Evolutionary conservation across 2,113 vertebrate species (phyloP).

Genomic region (Myrmophylax atrothorax): DNA sequence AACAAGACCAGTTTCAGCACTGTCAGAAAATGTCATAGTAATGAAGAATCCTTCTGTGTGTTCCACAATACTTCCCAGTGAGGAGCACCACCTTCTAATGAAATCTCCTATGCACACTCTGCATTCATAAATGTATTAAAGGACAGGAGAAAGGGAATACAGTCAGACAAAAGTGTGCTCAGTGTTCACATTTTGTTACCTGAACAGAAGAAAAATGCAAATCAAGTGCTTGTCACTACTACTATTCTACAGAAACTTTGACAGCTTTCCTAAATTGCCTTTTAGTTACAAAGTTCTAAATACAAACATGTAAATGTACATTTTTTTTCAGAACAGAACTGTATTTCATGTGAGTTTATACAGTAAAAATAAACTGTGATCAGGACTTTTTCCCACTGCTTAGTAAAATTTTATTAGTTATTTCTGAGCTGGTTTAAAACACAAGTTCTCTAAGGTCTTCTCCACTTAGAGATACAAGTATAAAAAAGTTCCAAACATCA

Average conservation of each 20-base stretch:
- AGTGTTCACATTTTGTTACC: background rate
- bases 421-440: constrained; percentile 14
- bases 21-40: background rate
- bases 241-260: background rate
- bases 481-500: constrained; percentile 74
- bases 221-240: background rate
- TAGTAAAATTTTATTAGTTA: background rate
- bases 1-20: background rate
- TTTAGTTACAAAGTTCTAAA: background rate
- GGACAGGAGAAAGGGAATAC: background rate
- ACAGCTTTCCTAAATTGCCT: background rate
- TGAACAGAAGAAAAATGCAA: background rate
- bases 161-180: background rate
- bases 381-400: background rate
- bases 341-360: background rate
- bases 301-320: background rate
- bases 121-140: background rate
- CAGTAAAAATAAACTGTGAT: constrained; percentile 4
- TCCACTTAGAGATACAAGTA: constrained; percentile 50
- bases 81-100: background rate
- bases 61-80: background rate
- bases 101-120: background rate
- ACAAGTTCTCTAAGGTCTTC: constrained; percentile 44
- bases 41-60: background rate
- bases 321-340: background rate